These are phyloP conservation scores for Cylindroiulus punctatus DNA, from an alignment of 2,888 invertebrate species.

Conservation along the genomic window DNA sequence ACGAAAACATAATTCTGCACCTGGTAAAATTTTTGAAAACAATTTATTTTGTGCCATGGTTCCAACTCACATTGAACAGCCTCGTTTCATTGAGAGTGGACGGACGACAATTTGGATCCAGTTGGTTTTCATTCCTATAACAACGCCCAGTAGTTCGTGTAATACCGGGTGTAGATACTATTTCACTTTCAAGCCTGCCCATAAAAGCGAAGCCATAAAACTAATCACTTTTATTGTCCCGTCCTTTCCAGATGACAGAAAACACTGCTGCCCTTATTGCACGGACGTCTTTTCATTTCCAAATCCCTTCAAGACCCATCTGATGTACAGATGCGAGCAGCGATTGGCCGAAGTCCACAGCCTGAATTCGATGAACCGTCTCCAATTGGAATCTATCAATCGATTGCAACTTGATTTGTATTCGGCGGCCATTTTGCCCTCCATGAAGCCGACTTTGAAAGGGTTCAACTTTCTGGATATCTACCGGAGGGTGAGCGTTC, in stretches of 20 bases:
- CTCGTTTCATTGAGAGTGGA: background rate
- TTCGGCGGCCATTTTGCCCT: conserved; percentile 35
- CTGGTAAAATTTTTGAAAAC: no score
- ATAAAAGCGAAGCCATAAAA: background rate
- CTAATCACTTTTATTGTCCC: conserved; percentile 45
- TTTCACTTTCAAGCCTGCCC: conserved; percentile 13
- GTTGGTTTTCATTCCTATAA: conserved; percentile 5
- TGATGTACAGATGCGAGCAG: conserved; percentile 58
- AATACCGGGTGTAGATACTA: background rate
- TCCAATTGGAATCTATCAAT: conserved; percentile 56
- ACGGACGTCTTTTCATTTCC: conserved; percentile 57
- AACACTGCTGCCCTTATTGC: conserved; percentile 58
- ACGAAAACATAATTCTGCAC: no score
- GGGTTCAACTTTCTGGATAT: conserved; percentile 54
- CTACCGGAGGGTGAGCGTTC: conserved; percentile 27
- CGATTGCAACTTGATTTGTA: conserved; percentile 54
- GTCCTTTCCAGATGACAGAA: conserved; percentile 56
- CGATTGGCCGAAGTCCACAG: conserved; percentile 56
- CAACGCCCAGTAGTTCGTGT: background rate
- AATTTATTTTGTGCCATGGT: no score
- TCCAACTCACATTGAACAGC: no score
- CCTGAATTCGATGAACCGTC: conserved; percentile 52
- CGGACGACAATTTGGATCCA: background rate
- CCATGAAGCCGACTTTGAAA: conserved; percentile 48
- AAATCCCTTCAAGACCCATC: conserved; percentile 57